Evolutionary conservation across 2,888 invertebrate genomes (phyloP), one percentile per base, ranked within the genome.

Genomic region (Notodonta dromedarius): DNA sequence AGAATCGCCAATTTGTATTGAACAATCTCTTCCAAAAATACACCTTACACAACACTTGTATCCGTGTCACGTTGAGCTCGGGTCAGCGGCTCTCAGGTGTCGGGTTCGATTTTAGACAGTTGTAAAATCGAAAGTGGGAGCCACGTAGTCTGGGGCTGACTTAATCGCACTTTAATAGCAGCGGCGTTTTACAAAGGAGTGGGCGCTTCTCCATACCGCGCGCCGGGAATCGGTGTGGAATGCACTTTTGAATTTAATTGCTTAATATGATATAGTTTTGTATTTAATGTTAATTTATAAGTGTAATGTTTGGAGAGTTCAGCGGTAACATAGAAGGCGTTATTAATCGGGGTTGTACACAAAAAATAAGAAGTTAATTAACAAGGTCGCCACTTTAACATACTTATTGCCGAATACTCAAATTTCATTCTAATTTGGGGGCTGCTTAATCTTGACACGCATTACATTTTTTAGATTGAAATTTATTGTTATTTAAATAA

Each of bases 51-150:
- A 60, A 52, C 56, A 42, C 42, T 58, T 52, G 61, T 70, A 66
- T 59, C 78, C 77, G 70, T 67, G 70, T 72, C 65, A 70, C 64
- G 66, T 65, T 72, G 78, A 75, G 72, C 77, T 62, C 77, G 63
- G 67, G 68, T 54, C 54, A 39, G 54, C 52, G 35, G 39, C 51
- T 24, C 51, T 70, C 76, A 73, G 69, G 66, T 74, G 70, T 68
- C 62, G 61, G 69, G 61, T 83, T 81, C 77, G 76, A 77, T 80
- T 86, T 75, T 77, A 83, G 86, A 86, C 85, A 85, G 85, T 85
- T 83, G 85, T 90, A 88, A 91, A 91, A 93, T 83, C 86, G 91
- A 91, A 90, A 91, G 91, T 92, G 85, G 91, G 89, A 90, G 91
- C 88, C 90, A 77, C 60, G 60, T 65, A 79, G 91, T 89, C 89